Percentiles rank a stretch among this genome's conserved stretches.
These are phyloP conservation scores for Carassius gibelio DNA, from an alignment of 2,113 vertebrate species.

Conservation along the genomic window DNA sequence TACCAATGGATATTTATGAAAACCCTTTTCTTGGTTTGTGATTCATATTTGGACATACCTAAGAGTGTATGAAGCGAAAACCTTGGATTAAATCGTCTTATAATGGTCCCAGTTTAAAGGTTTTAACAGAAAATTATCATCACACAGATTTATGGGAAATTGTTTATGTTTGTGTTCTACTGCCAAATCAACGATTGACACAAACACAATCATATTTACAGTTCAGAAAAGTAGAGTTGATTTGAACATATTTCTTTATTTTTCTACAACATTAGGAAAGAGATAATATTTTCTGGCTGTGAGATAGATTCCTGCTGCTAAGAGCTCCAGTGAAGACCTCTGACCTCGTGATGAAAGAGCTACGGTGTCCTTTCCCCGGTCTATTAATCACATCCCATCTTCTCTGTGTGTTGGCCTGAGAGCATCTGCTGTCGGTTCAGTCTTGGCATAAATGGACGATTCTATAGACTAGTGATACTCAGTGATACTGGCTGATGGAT, in stretches of 20 bases:
- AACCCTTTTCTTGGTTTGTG: not conserved
- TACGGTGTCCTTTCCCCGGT: too few species aligned
- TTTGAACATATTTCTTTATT: not conserved
- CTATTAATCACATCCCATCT: not conserved
- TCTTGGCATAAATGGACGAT: too few species aligned
- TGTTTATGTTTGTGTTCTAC: conserved; percentile 3
- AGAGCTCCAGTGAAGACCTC: not conserved
- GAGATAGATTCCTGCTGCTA: not conserved
- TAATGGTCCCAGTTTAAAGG: not conserved
- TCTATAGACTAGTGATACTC: not conserved
- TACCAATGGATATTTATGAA: too few species aligned
- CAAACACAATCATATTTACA: conserved; percentile 32
- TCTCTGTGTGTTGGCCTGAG: not conserved
- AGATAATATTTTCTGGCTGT: too few species aligned
- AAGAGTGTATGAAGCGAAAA: not conserved
- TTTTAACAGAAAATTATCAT: not conserved
- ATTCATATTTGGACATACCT: too few species aligned
- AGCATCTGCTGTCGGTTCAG: too few species aligned
- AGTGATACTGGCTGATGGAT: not conserved
- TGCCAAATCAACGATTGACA: not conserved
- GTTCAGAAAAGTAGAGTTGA: conserved; percentile 62
- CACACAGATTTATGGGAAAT: conserved; percentile 48
- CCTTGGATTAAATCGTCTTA: not conserved
- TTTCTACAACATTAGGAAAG: too few species aligned
- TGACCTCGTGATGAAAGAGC: too few species aligned